Evolutionary conservation across 2,797 vertebrate species (phyloP), one percentile per base, ranked within the genome.

Genomic region (Aphelocoma californica): DNA sequence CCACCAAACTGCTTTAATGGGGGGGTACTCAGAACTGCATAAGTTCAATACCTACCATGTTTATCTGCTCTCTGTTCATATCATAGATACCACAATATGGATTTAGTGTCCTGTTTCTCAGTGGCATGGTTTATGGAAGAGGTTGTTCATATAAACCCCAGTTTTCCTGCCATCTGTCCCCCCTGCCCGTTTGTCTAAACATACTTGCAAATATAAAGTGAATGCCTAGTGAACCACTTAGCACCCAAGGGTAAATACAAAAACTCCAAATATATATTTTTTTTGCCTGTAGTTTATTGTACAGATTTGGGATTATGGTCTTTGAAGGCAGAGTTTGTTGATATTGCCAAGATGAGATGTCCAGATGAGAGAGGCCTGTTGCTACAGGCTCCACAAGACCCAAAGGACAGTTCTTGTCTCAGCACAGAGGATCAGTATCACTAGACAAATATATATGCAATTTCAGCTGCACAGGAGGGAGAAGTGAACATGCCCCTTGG

Each of bases 401-500:
- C 83, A 67, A 82, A 91, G 86, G 86, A 87, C 83, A 89, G 48
- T 92, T 92, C 81, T 80, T 75, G 62, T 92, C 83, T 86, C 64
- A 81, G 81, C 42, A 51, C 42, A 74, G 75, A 85, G 62, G 38
- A 53, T 80, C 48, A 42, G 38, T 84, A 80, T 88, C 36, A 21
- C 84, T 87, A 67, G 62, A 64, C 47, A 93, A 88, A 93, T 79
- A 72, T 56, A 62, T 77, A 75, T 53, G 56, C 67, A 72, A 77
- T 92, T 94, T 72, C 79, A 90, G 47, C 48, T 87, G 58, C n/a
- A 60, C 42, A 53, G 53, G 90, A 82, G 44, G 48, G 78, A 85
- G 51, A 82, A 74, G 56, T 57, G 78, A 95, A 86, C 69, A 38
- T 82, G 42, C 5, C 53, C 28, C 53, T 62, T 73, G 67, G 9